Evolutionary conservation across 2,888 invertebrate species (phyloP).

Genomic region (Cinara cedri): DNA sequence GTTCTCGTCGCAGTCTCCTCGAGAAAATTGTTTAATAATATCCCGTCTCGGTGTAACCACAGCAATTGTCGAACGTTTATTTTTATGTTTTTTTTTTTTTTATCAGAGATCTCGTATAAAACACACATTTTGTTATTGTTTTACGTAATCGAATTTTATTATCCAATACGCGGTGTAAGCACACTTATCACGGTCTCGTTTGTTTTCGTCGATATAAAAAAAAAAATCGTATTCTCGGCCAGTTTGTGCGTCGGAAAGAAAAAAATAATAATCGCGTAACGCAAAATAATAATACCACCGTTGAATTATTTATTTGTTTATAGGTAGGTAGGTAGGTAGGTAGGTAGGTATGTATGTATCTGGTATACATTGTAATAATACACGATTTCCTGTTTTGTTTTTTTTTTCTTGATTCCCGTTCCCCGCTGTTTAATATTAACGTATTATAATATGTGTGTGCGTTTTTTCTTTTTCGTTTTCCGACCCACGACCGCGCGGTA

Average conservation of each 20-base stretch:
- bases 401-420: too few relatives aligned
- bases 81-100: not conserved
- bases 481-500: too few relatives aligned
- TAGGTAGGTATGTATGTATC: not conserved
- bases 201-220: not conserved
- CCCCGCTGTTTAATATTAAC: too few relatives aligned
- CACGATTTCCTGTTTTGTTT: too few relatives aligned
- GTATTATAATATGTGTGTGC: too few relatives aligned
- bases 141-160: constrained; percentile 1
- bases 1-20: not conserved
- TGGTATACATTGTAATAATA: not conserved
- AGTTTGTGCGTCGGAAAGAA: too few relatives aligned
- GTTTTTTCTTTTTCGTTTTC: too few relatives aligned
- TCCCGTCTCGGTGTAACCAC: too few relatives aligned
- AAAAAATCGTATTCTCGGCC: too few relatives aligned
- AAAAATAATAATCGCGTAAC: too few relatives aligned
- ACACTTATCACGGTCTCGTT: not conserved
- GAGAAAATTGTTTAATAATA: not conserved
- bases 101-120: not conserved
- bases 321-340: too few relatives aligned
- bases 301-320: not conserved
- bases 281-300: not conserved
- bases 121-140: not conserved
- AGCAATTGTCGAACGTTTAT: not conserved
- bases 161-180: not conserved